Conservation (phyloP, 1,140 invertebrate genomes). For the Drosophila ironensis region DNA sequence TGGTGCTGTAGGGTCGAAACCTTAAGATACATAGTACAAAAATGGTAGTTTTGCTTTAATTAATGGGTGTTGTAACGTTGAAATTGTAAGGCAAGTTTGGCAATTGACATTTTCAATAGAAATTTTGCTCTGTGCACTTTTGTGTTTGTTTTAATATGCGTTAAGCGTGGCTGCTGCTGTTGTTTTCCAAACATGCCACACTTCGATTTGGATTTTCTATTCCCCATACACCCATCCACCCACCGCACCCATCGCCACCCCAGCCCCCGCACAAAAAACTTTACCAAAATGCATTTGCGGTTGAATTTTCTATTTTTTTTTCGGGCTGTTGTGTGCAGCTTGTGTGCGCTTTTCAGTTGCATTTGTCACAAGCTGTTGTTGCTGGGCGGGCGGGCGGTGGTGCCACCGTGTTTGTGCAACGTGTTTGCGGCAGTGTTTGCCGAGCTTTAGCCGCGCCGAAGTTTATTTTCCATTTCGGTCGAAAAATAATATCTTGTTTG, state of each 20-base stretch:
- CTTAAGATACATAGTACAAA: no score
- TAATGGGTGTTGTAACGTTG: no score
- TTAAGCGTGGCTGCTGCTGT: conserved; percentile 53
- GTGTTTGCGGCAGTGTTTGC: conserved; percentile 72
- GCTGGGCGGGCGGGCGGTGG: conserved; percentile 12
- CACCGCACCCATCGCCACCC: conserved; percentile 2
- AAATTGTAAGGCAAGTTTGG: no score
- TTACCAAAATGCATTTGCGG: conserved; percentile 57
- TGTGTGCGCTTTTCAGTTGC: conserved; percentile 33
- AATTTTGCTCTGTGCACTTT: not conserved
- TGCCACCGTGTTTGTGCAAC: conserved; percentile 63
- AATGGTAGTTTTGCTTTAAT: no score
- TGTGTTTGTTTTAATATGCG: conserved; percentile 65
- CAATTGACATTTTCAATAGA: no score
- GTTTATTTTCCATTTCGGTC: conserved; percentile 26
- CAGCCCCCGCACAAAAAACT: conserved; percentile 47
- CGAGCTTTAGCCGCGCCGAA: conserved; percentile 43
- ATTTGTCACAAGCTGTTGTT: conserved; percentile 54
- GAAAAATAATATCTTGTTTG: conserved; percentile 36
- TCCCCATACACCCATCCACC: no score
- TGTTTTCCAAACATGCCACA: conserved; percentile 51
- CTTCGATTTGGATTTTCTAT: conserved; percentile 35
- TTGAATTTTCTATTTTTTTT: conserved; percentile 37
- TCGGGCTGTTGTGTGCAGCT: conserved; percentile 27
- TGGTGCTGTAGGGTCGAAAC: no score